phyloP scores from a whole-genome alignment of 2,797 vertebrate species.

The Halcyon leucocephala region DNA sequence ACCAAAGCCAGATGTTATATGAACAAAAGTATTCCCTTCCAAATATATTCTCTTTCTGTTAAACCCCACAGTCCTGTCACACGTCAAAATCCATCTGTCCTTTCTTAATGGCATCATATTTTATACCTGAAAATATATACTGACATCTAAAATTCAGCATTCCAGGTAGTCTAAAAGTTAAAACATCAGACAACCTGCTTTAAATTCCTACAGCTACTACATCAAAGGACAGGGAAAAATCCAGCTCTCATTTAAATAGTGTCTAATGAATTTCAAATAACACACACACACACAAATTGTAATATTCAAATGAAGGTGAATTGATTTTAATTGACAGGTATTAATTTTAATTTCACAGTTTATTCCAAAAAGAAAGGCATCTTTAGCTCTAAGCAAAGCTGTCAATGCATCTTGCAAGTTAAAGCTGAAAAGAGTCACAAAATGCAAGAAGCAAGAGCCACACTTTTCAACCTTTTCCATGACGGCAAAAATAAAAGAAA shows the following conservation, averaged over 20 bases:
- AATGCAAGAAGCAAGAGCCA: not conserved
- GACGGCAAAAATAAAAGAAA: not conserved
- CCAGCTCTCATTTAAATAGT: not conserved
- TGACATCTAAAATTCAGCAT: not conserved
- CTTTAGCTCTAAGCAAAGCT: not conserved
- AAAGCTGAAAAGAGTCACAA: not conserved
- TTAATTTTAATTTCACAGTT: not conserved
- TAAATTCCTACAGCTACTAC: not conserved
- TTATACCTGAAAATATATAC: not conserved
- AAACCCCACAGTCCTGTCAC: not conserved
- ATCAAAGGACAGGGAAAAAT: not conserved
- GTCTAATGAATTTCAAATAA: not conserved
- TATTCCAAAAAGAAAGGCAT: not conserved
- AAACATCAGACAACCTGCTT: not conserved
- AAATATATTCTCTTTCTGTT: not conserved
- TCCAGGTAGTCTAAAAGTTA: not conserved
- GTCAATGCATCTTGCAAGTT: not conserved
- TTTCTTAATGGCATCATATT: not conserved
- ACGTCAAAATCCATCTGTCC: not conserved
- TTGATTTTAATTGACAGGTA: not conserved
- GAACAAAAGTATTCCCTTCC: not conserved
- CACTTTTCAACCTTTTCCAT: not conserved
- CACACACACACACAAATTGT: not conserved
- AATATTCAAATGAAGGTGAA: not conserved
- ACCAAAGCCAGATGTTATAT: not conserved